Base-by-base conservation (phyloP, 2,113 vertebrate species). In the Hippopotamus amphibius region DNA sequence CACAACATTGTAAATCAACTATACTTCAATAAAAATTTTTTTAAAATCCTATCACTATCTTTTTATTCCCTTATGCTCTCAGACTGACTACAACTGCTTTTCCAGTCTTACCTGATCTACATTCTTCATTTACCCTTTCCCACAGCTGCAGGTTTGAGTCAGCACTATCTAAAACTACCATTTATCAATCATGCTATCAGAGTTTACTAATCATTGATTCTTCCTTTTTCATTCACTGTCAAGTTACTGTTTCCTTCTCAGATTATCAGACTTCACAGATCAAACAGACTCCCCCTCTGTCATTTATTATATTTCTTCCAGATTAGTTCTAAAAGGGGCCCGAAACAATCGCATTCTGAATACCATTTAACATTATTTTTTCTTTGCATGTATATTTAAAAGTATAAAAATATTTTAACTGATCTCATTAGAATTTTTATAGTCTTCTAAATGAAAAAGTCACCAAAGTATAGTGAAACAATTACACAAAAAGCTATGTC, bases 171-270 rank as follows among this genome's bases (percentile, higher is more conserved):
- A 89, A 90, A 90, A 74, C 50, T 69, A 65, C n/a, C n/a, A 59
- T 94, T 96, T 96, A 85, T 96, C 92, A 96, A 48, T 93, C 95
- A 6, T 61, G 80, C 11, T 97, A 94, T 97, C 97, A 88, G 68
- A 93, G 91, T 92, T 97, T 96, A 95, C 90, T 46, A 12, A 83
- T 94, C 95, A 97, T 98, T 96, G 91, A 96, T 98, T 98, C 95
- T 95, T 97, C 93, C 94, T 98, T 93, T 96, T 98, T 98, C 88
- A 95, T 93, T 46, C 80, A 61, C 98, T 98, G 97, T 97, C 98
- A 96, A 71, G 59, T 85, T 87, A 96, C 76, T 96, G 57, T 96
- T 98, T 98, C 87, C 97, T 97, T 98, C 93, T 65, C 81, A 89
- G 50, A 43, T 77, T 80, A 69, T 86, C 95, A 96, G 41, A 96